Evolutionary conservation across 2,113 vertebrate species (phyloP).

Genomic region (Pontoporia blainvillei): DNA sequence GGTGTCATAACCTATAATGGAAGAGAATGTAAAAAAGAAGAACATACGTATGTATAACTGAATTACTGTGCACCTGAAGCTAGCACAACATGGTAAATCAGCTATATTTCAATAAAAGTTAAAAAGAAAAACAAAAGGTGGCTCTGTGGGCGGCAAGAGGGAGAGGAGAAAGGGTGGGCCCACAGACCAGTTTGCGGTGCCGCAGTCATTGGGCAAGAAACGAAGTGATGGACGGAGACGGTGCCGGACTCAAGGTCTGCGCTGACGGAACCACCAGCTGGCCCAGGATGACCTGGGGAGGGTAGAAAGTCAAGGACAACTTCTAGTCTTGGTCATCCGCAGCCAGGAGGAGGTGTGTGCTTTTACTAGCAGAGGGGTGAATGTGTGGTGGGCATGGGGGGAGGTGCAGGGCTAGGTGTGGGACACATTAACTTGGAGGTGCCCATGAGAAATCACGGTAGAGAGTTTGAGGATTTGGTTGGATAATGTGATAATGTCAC

Average conservation of each 20-base stretch:
- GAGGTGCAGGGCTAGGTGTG: background rate
- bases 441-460: background rate
- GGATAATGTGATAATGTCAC: background rate
- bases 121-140: too few relatives aligned
- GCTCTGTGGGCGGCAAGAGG: background rate
- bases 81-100: too few relatives aligned
- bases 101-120: too few relatives aligned
- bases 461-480: background rate
- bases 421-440: background rate
- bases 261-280: background rate
- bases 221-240: rapidly evolving
- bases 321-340: background rate
- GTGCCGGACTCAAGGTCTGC: background rate
- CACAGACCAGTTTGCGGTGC: background rate
- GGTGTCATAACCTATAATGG: too few relatives aligned
- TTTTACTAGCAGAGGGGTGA: too few relatives aligned
- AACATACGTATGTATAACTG: too few relatives aligned
- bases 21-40: too few relatives aligned
- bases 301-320: background rate
- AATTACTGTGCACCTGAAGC: too few relatives aligned
- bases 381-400: background rate
- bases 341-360: background rate
- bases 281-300: background rate
- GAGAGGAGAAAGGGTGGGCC: background rate
- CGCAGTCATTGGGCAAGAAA: background rate